Conservation (phyloP, 1,140 invertebrate genomes). For the Ladona fulva region DNA sequence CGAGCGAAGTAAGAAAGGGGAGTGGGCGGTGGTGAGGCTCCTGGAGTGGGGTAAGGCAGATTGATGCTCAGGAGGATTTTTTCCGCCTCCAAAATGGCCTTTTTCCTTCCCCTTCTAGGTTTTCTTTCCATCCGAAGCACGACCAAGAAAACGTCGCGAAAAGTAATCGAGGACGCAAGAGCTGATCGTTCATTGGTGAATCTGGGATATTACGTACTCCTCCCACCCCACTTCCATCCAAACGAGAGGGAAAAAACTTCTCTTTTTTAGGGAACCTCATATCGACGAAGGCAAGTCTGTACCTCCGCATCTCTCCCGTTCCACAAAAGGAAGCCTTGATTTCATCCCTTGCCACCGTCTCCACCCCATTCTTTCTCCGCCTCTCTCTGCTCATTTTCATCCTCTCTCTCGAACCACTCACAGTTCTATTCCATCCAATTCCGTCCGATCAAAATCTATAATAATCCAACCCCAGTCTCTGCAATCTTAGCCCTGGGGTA, state of each 20-base stretch:
- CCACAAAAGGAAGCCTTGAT: not conserved
- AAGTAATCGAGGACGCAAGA: conserved; percentile 1
- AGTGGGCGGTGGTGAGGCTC: no score
- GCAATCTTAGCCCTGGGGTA: not conserved
- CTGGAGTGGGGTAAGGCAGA: no score
- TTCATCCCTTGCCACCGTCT: not conserved
- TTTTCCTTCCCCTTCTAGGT: not conserved
- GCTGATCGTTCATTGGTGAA: conserved; percentile 7
- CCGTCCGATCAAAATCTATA: not conserved
- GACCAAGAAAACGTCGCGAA: not conserved
- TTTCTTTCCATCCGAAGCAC: not conserved
- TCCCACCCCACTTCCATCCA: no score
- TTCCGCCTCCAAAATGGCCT: no score
- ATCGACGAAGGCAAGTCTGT: not conserved
- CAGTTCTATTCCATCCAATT: conserved; percentile 2
- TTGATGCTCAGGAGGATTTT: no score
- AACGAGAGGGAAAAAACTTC: no score
- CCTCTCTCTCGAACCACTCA: not conserved
- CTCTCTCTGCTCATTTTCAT: not conserved
- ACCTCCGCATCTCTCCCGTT: not conserved
- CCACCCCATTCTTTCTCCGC: not conserved
- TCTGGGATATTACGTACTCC: not conserved
- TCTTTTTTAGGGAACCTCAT: not conserved
- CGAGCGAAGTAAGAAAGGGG: no score
- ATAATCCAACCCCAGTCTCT: not conserved